Percentiles rank a stretch among this genome's conserved stretches.
Conservation (phyloP, 1,140 invertebrate species). For the Zophobas morio region DNA sequence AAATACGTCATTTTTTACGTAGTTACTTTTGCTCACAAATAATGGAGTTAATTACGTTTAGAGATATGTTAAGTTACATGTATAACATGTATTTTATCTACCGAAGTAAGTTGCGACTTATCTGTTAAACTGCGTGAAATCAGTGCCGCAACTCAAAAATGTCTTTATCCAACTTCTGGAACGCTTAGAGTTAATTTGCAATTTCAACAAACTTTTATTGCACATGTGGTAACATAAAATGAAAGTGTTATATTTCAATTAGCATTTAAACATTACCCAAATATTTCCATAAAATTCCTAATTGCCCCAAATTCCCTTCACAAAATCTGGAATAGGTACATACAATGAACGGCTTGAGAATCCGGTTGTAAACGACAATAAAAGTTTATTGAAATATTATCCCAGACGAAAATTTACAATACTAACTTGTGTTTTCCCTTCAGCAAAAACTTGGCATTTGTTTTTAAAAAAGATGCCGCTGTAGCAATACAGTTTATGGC, state of each 20-base stretch:
- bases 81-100: constrained; percentile 22
- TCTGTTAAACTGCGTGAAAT: constrained; percentile 18
- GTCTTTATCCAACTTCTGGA: constrained; percentile 33
- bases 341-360: not conserved
- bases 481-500: not conserved
- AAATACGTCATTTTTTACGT: constrained; percentile 30
- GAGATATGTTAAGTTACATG: constrained; percentile 4
- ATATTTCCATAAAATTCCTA: constrained; percentile 37
- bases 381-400: too few relatives aligned
- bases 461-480: not conserved
- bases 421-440: not conserved
- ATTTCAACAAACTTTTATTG: constrained; percentile 46
- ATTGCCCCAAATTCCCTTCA: constrained; percentile 18
- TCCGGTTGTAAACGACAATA: not conserved
- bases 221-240: constrained; percentile 49
- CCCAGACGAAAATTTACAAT: too few relatives aligned
- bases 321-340: not conserved
- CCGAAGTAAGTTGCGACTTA: constrained; percentile 23
- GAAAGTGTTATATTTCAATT: constrained; percentile 53
- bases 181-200: constrained; percentile 40
- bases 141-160: constrained; percentile 12
- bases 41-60: constrained; percentile 30
- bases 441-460: not conserved
- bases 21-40: constrained; percentile 9
- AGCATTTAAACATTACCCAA: constrained; percentile 45